Percentiles rank a stretch among this genome's conserved stretches.
Evolutionary conservation across 2,888 invertebrate species (phyloP).

Genomic region (Omphaloscelis lunosa): DNA sequence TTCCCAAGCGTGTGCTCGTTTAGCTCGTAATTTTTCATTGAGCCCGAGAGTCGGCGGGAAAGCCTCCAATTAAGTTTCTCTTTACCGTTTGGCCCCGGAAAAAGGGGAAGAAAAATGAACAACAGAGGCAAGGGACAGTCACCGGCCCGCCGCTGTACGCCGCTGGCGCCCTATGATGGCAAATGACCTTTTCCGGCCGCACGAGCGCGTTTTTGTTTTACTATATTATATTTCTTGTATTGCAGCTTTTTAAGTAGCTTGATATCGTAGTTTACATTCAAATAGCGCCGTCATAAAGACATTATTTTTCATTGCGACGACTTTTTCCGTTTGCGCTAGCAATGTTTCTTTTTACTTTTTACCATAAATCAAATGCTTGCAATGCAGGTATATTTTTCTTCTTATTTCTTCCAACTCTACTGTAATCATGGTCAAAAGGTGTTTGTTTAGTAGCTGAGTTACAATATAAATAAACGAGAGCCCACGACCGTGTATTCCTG

Average conservation of each 20-base stretch:
- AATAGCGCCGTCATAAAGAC: constrained; percentile 57
- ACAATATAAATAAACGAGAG: constrained; percentile 24
- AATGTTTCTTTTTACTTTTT: constrained; percentile 57
- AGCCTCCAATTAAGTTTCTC: constrained; percentile 91
- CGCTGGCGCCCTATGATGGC: constrained; percentile 79
- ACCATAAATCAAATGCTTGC: constrained; percentile 54
- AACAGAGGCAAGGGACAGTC: constrained; percentile 85
- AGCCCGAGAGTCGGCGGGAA: constrained; percentile 88
- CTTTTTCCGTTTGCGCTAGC: constrained; percentile 62
- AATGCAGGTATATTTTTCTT: constrained; percentile 41
- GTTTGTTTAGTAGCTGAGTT: constrained; percentile 41
- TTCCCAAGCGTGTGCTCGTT: constrained; percentile 89
- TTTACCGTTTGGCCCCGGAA: constrained; percentile 87
- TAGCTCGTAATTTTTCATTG: constrained; percentile 91
- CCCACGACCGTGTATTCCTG: constrained; percentile 9
- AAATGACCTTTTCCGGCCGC: constrained; percentile 76
- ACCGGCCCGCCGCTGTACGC: constrained; percentile 61
- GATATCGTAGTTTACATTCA: constrained; percentile 61
- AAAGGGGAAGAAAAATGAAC: constrained; percentile 88
- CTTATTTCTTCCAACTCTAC: constrained; percentile 14
- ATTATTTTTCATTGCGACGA: constrained; percentile 63
- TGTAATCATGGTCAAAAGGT: constrained; percentile 36
- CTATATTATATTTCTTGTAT: constrained; percentile 66
- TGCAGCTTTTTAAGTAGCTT: constrained; percentile 67
- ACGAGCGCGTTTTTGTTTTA: constrained; percentile 69